Evolutionary conservation across 2,888 invertebrate genomes (phyloP).

Genomic region (Agrochola lychnidis): DNA sequence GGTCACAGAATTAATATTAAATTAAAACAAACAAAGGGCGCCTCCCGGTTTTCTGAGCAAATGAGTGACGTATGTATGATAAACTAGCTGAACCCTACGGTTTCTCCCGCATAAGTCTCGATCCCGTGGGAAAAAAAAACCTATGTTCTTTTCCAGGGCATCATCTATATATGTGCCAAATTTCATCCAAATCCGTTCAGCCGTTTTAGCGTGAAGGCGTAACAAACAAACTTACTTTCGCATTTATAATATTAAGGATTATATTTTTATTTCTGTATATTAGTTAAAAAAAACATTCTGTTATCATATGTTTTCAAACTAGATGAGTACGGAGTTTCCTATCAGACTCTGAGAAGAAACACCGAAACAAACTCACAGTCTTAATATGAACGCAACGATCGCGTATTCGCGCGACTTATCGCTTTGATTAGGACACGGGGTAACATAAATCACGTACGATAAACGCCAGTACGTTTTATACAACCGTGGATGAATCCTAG

Average conservation of each 20-base stretch:
- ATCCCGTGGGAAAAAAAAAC: too few species aligned
- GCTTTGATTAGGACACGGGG: not conserved
- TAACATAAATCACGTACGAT: constrained; percentile 25
- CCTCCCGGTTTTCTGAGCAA: not conserved
- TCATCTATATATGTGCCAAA: too few species aligned
- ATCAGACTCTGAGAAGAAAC: not conserved
- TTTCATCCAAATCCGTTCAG: too few species aligned
- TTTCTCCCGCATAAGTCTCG: too few species aligned
- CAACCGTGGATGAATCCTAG: constrained; percentile 11
- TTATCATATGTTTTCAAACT: too few species aligned
- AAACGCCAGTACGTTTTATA: constrained; percentile 9
- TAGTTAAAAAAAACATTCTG: not conserved
- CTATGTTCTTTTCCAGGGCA: too few species aligned
- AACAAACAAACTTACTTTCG: too few species aligned
- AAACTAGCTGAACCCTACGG: too few species aligned
- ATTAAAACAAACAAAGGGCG: too few species aligned
- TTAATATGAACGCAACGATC: not conserved
- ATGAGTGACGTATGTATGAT: not conserved
- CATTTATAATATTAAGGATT: too few species aligned
- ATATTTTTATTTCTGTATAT: not conserved
- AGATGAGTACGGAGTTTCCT: not conserved
- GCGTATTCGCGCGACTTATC: not conserved
- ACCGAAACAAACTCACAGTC: not conserved
- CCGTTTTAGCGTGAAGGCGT: too few species aligned
- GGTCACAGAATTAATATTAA: too few species aligned